A percentile compares a stretch with the other conserved stretches of the same genome.
Conservation (phyloP, 2,888 invertebrate species). For the Melinaea marsaeus region DNA sequence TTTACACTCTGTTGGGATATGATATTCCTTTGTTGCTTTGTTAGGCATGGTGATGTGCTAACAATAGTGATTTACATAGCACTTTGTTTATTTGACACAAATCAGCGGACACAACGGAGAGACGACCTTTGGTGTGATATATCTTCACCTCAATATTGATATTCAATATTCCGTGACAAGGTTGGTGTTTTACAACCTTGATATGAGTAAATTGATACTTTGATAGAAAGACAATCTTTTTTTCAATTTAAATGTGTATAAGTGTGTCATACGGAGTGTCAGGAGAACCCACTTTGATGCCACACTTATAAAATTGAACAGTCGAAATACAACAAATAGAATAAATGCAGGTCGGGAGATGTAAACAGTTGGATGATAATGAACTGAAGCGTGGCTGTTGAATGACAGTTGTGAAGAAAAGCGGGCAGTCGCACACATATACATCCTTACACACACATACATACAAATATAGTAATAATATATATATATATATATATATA, state of each 20-base stretch:
- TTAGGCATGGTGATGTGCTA: not conserved
- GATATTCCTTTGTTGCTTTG: conserved; percentile 4
- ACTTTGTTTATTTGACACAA: conserved; percentile 6
- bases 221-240: no score
- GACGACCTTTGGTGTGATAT: no score
- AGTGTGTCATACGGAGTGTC: no score
- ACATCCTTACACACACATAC: conserved; percentile 20
- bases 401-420: conserved; percentile 19
- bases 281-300: no score
- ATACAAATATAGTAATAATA: conserved; percentile 41
- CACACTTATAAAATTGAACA: no score
- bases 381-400: conserved; percentile 19
- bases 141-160: no score
- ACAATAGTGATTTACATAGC: conserved; percentile 7
- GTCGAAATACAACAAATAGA: no score
- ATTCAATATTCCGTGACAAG: no score
- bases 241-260: no score
- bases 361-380: conserved; percentile 10
- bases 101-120: no score
- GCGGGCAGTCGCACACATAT: conserved; percentile 9
- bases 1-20: not conserved
- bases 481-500: conserved; percentile 3
- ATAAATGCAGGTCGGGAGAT: not conserved
- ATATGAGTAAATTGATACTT: no score
- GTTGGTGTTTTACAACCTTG: no score